Evolutionary conservation across 2,797 vertebrate genomes (phyloP), one percentile per base, ranked within the genome.

Genomic region (Phataginus tricuspis): DNA sequence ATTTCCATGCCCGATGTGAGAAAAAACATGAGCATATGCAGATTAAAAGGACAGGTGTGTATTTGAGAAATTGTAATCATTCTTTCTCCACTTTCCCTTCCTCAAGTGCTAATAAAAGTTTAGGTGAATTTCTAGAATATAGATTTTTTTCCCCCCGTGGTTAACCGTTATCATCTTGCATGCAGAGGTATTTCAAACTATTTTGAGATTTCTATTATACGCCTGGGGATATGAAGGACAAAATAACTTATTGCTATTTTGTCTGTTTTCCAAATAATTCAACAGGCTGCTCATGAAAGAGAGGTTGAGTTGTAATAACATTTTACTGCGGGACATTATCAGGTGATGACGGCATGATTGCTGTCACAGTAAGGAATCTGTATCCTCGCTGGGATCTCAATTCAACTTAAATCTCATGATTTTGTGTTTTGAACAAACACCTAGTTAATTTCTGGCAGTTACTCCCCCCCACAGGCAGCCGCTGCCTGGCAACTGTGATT

Each of bases 401-500:
- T 88, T 79, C 37, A 25, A 42, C 27, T 34, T 31, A 29, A 51
- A 59, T 63, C 77, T 77, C 37, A 3, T 10, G 71, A 64, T 94
- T 90, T 34, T 7, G 0, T 39, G 71, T 79, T 90, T 63, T 59
- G 23, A 84, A 45, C 63, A 68, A 92, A 86, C 8, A 63, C 37
- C 21, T 57, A 4, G 59, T 45, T 45, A 59, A 84, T 79, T 63
- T 51, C 51, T 21, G 53, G 51, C 10, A 5, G 1, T 42, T 25
- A 6, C 29, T 18, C 18, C 12, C 21, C 4, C 4, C 31, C 16
- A 10, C 49, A 8, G 34, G 11, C 31, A 51, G 74, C 11, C 0
- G 0, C 25, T 18, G 15, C 7, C 29, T 25, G 64, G 61, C 0
- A 0, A 2, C 27, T 1, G 0, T 14, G 51, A 80, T 51, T 34